Evolutionary conservation across 2,797 vertebrate species (phyloP).

Genomic region (Hipposideros larvatus): DNA sequence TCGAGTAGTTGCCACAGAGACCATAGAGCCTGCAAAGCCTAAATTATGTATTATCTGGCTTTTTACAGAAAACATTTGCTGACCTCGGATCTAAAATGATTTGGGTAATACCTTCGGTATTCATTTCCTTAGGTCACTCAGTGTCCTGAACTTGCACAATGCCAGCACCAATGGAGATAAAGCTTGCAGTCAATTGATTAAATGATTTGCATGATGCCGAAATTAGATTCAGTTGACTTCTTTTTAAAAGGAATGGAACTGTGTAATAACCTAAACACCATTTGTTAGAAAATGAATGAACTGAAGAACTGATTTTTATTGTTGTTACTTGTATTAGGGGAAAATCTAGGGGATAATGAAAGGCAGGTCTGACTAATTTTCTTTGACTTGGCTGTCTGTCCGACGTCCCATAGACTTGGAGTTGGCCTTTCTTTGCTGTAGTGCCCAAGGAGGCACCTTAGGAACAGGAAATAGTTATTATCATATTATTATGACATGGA

Average conservation of each 20-base stretch:
- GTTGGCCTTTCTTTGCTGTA: neutral
- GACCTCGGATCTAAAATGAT: neutral
- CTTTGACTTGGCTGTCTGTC: neutral
- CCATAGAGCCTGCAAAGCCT: neutral
- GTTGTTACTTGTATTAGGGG: constrained; percentile 12
- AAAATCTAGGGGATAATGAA: neutral
- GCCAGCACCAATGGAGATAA: neutral
- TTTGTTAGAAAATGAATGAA: constrained; percentile 26
- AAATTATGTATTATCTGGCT: neutral
- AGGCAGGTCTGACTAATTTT: neutral
- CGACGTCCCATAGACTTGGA: neutral
- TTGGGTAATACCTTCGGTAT: neutral
- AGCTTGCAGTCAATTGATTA: neutral
- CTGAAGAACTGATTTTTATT: neutral
- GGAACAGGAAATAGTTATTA: neutral
- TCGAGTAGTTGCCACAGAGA: neutral
- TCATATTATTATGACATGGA: neutral
- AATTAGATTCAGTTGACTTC: constrained; percentile 7
- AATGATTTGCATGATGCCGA: neutral
- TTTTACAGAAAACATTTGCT: neutral
- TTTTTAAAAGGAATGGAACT: neutral
- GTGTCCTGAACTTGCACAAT: neutral
- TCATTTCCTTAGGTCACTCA: neutral
- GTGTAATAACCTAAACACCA: neutral
- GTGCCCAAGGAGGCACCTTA: neutral